A percentile compares a stretch with the other conserved stretches of the same genome.
Conservation (phyloP, 2,113 vertebrate species). For the Nettapus auritus region DNA sequence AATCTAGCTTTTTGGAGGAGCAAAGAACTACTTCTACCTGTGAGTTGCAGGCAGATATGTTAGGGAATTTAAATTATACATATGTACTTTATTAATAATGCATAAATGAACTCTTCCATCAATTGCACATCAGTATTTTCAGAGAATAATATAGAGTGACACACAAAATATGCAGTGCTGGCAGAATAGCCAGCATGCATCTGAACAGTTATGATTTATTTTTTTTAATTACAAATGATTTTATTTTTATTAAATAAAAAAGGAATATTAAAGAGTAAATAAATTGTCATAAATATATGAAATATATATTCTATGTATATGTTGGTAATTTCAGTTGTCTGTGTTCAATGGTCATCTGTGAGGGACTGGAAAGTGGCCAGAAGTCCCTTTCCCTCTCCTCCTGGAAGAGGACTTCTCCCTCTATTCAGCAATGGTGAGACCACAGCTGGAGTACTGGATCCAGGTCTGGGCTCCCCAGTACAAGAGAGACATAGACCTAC, state of each 20-base stretch:
- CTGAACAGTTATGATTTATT: neutral
- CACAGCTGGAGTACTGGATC: no score
- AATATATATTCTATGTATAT: neutral
- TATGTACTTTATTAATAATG: neutral
- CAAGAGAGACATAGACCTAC: no score
- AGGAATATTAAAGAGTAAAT: neutral
- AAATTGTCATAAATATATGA: neutral
- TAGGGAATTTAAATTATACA: constrained; percentile 29
- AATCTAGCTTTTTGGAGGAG: neutral
- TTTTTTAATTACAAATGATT: neutral
- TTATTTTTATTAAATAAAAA: neutral
- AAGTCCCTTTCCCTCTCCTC: neutral
- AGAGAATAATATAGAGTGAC: neutral
- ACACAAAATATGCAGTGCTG: neutral
- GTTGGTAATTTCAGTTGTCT: neutral
- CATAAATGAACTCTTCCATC: neutral
- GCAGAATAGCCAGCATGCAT: neutral
- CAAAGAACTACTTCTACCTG: neutral
- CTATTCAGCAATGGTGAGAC: no score
- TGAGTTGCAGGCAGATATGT: neutral
- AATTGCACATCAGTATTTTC: neutral
- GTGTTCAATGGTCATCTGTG: neutral
- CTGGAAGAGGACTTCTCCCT: neutral
- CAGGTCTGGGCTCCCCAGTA: no score
- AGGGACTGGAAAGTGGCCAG: neutral